phyloP scores from a whole-genome alignment of 2,113 vertebrate species.

The Tautogolabrus adspersus region DNA sequence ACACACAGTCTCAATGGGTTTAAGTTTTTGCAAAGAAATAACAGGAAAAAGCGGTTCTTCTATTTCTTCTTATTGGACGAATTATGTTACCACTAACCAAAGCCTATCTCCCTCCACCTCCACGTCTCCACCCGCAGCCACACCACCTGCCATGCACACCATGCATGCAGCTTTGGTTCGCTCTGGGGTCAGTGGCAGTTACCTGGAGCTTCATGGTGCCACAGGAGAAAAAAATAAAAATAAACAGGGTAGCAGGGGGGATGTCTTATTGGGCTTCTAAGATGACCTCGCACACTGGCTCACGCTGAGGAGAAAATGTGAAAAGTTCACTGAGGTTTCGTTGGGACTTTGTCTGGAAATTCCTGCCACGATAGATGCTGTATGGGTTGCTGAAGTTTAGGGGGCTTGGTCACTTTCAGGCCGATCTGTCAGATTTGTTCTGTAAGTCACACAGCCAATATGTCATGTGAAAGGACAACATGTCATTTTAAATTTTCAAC shows the following conservation, averaged over 20 bases:
- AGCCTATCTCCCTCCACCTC: slow-evolving; percentile 39
- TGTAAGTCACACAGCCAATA: slow-evolving; percentile 10
- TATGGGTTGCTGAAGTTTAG: neutral
- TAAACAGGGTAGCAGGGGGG: slow-evolving; percentile 76
- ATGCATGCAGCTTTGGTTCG: slow-evolving; percentile 62
- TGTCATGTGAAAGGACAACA: slow-evolving; percentile 32
- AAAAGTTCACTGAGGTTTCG: slow-evolving; percentile 72
- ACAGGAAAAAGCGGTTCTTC: slow-evolving; percentile 29
- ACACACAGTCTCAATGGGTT: neutral
- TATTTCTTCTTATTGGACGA: slow-evolving; percentile 50
- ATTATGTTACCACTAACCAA: slow-evolving; percentile 51
- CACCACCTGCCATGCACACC: slow-evolving; percentile 75
- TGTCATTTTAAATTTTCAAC: slow-evolving; percentile 2
- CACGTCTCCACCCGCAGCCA: slow-evolving; percentile 71
- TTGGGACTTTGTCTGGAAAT: slow-evolving; percentile 39
- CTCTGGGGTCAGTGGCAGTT: slow-evolving; percentile 68
- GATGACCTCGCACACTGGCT: slow-evolving; percentile 59
- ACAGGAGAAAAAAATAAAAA: slow-evolving; percentile 74
- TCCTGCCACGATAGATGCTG: slow-evolving; percentile 41
- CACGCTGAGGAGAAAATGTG: slow-evolving; percentile 83
- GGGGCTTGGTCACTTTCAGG: slow-evolving; percentile 1
- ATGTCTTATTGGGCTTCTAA: slow-evolving; percentile 63
- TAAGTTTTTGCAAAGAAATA: neutral
- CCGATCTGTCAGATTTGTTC: slow-evolving; percentile 23
- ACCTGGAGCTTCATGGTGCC: slow-evolving; percentile 70